A percentile compares a stretch with the other conserved stretches of the same genome.
phyloP scores from a whole-genome alignment of 2,113 vertebrate species.

The Chamaetylas fuelleborni region DNA sequence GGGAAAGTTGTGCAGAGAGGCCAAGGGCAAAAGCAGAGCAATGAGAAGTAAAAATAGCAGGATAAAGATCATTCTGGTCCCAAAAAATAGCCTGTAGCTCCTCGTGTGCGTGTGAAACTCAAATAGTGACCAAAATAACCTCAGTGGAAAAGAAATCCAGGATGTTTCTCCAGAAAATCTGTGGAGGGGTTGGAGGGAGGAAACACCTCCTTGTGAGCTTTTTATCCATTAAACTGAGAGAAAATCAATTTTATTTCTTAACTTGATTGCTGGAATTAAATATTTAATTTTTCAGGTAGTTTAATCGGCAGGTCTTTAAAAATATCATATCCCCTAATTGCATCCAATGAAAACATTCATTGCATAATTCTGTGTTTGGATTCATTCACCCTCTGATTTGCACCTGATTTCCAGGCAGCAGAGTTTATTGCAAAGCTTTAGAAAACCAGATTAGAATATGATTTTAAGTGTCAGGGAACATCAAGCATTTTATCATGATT shows the following conservation, averaged over 20 bases:
- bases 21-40: neutral
- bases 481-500: neutral
- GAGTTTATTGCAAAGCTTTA: neutral
- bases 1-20: neutral
- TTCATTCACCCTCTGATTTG: neutral
- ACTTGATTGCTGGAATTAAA: neutral
- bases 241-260: neutral
- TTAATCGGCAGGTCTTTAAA: neutral
- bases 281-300: neutral
- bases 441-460: neutral
- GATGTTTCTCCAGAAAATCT: neutral
- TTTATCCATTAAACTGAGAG: neutral
- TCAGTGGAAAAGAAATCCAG: neutral
- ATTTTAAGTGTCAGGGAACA: neutral
- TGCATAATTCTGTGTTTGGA: neutral
- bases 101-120: neutral
- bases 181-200: fast-evolving
- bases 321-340: neutral
- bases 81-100: neutral
- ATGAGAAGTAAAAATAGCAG: constrained; percentile 6
- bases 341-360: neutral
- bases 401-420: neutral
- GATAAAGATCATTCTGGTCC: neutral
- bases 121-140: neutral
- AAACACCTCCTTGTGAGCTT: neutral